These are phyloP conservation scores for Aulostomus chinensis DNA, from an alignment of 2,797 vertebrate species.

Conservation along the genomic window DNA sequence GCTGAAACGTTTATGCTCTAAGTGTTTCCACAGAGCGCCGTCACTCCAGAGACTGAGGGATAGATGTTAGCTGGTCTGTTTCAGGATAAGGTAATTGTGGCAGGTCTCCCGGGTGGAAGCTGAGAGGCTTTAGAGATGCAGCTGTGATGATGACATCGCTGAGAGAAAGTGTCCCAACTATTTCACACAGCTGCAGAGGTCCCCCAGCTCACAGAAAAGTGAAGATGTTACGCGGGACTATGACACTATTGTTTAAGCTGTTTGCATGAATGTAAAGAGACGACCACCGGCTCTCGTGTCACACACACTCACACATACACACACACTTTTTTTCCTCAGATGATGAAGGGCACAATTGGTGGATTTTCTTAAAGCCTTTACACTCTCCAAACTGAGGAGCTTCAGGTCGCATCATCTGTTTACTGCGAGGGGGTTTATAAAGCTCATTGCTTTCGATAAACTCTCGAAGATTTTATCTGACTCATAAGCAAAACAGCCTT, in stretches of 20 bases:
- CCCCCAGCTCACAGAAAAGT: not conserved
- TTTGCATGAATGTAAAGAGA: constrained; percentile 33
- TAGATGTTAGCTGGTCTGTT: constrained; percentile 26
- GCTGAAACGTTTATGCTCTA: not conserved
- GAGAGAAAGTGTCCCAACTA: constrained; percentile 49
- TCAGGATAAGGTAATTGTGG: constrained; percentile 41
- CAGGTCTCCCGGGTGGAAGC: constrained; percentile 52
- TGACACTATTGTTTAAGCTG: constrained; percentile 41
- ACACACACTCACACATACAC: no score
- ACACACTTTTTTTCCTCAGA: no score
- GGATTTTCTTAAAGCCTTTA: constrained; percentile 28
- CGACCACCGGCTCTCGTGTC: not conserved
- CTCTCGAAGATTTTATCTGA: constrained; percentile 19
- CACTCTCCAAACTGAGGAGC: not conserved
- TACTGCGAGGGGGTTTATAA: constrained; percentile 3
- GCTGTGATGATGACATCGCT: constrained; percentile 66
- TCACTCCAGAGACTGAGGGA: constrained; percentile 2
- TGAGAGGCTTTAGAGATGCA: constrained; percentile 60
- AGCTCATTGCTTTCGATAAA: constrained; percentile 12
- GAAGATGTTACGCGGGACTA: constrained; percentile 24
- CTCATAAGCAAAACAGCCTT: constrained; percentile 6
- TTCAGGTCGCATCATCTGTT: constrained; percentile 14
- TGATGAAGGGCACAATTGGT: no score
- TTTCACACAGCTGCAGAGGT: constrained; percentile 67
- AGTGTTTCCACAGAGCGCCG: not conserved